Base-by-base conservation (phyloP, 2,797 vertebrate species). In the Rhynchonycteris naso region DNA sequence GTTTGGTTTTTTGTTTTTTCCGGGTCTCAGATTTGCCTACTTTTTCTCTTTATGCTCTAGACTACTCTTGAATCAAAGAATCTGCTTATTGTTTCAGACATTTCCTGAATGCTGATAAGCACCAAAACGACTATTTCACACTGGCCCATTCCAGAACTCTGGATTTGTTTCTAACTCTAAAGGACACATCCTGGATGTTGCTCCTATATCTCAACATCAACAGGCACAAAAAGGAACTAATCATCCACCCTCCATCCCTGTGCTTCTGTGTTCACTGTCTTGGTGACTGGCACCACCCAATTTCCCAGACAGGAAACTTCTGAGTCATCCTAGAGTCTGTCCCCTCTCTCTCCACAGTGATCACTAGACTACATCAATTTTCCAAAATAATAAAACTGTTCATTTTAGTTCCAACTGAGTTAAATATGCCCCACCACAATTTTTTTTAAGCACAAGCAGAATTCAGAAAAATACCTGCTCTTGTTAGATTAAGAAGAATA, bases 401-500 rank as follows among this genome's bases (percentile, higher is more conserved):
- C 85, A 79, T 71, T 65, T 94, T 80, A 93, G 75, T 14, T 50
- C 69, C 59, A 75, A 74, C 26, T 92, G 21, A 91, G 14, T 94
- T 88, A 90, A 72, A 74, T 71, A 88, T 69, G 56, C 5, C 22
- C n/a, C 68, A 82, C 13, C 35, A 16, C 18, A 76, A 22, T 43
- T 52, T 83, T 78, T 81, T 38, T 90, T 68, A 93, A 72, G 19
- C 50, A 69, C 85, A 19, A 92, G 21, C 33, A 80, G 59, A 96
- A 33, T 88, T 94, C 50, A 74, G 28, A 93, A 96, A 95, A 95
- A 97, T 95, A 99, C 99, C 99, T 98, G 98, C 97, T 99, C 99
- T 99, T n/a, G 99, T 99, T 4, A 99, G 98, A 97, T 99, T 99
- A 93, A 99, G 99, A 68, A 99, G 99, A 98, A 99, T 99, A 94